Conservation (phyloP, 2,888 invertebrate species). For the Carpatolechia fugitivella region DNA sequence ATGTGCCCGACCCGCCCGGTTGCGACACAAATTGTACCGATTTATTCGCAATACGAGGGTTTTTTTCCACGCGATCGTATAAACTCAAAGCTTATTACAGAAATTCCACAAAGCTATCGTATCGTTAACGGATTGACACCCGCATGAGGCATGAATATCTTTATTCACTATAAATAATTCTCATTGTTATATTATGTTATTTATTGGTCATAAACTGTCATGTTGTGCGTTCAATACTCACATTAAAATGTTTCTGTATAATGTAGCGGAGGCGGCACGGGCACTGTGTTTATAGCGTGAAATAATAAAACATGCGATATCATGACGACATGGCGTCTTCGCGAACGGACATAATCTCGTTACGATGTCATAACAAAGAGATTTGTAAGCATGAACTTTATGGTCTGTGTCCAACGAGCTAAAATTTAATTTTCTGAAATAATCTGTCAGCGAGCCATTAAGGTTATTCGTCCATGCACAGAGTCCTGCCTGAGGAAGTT, state of each 20-base stretch:
- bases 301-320: conserved; percentile 73
- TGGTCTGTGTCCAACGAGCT: conserved; percentile 77
- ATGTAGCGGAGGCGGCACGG: conserved; percentile 46
- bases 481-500: conserved; percentile 44
- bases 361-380: conserved; percentile 79
- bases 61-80: conserved; percentile 3
- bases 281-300: conserved; percentile 58
- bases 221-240: conserved; percentile 50
- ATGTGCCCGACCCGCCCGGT: not conserved
- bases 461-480: conserved; percentile 70
- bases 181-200: conserved; percentile 43
- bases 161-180: conserved; percentile 50
- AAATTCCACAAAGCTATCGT: conserved; percentile 31
- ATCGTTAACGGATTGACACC: conserved; percentile 44
- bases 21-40: conserved; percentile 6
- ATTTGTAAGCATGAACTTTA: conserved; percentile 79
- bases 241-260: conserved; percentile 63
- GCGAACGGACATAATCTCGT: conserved; percentile 76
- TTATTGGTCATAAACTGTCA: conserved; percentile 59
- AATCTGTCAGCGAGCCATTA: conserved; percentile 74
- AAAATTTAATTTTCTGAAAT: conserved; percentile 79
- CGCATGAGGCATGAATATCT: conserved; percentile 53
- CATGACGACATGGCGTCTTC: conserved; percentile 67
- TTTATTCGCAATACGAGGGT: conserved; percentile 5
- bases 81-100: conserved; percentile 29